Base-by-base conservation (phyloP, 2,113 vertebrate genomes). In the Pelmatolapia mariae region DNA sequence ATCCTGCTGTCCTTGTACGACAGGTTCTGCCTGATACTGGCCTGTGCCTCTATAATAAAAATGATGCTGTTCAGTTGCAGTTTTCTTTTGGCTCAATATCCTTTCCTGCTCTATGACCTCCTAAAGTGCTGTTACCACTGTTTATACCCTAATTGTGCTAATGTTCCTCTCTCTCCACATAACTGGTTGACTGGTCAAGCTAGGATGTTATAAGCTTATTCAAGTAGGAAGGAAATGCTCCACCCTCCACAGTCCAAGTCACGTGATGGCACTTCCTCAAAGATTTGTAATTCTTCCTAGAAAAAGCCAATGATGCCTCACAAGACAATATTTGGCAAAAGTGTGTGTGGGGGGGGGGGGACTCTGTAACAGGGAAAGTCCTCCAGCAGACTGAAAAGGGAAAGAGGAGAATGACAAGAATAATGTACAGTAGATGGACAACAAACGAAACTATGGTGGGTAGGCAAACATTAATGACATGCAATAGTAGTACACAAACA, bases 321-420 rank as follows among this genome's bases (percentile, higher is more conserved):
- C 1, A 2, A 71, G 12, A 22, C n/a, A 71, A 43, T 15, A 71
- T 24, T 71, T 71, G 36, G 66, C 36, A 22, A 71, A 43, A 71
- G 66, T 24, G n/a, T n/a, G n/a, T n/a, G n/a, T n/a, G n/a, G 36
- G 66, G 0, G 3, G 63, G 0, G 0, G 5, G 15, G 22, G 40
- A 43, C 11, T 6, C 36, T 5, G 31, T 71, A 16, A 43, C n/a
- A 43, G 36, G 66, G 43, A 71, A 40, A 1, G 36, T 22, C n/a
- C n/a, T 22, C 36, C 36, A 22, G 63, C 5, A 68, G 63, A 68
- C 31, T 66, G 19, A n/a, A 40, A 68, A 40, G 36, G n/a, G 63
- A 68, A 68, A 40, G 63, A 24, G 63, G 1, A 68, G n/a, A 38
- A 68, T 68, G 33, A 68, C 7, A 40, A 40, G 33, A 40, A 68